Conservation (phyloP, 1,140 invertebrate genomes). For the Campoletis sonorensis region DNA sequence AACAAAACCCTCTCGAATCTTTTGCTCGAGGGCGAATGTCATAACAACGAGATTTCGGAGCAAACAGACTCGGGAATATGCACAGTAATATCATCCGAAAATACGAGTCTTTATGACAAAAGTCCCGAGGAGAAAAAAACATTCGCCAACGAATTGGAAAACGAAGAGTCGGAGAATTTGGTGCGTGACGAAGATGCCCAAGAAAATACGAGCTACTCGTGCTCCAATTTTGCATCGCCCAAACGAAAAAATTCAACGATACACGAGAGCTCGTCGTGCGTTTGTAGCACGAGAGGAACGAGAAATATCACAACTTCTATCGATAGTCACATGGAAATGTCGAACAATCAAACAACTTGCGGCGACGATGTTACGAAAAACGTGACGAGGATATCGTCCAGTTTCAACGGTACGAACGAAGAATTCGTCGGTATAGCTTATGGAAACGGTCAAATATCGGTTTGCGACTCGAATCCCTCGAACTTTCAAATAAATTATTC, state of each 20-base stretch:
- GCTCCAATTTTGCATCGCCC: conserved; percentile 69
- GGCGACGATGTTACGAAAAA: conserved; percentile 56
- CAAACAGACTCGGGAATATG: conserved; percentile 84
- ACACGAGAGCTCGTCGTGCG: conserved; percentile 63
- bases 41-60: conserved; percentile 76
- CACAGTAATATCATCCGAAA: conserved; percentile 79
- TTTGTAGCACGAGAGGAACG: conserved; percentile 59
- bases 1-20: conserved; percentile 83
- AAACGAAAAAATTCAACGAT: conserved; percentile 64
- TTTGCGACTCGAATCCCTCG: conserved; percentile 71
- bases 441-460: conserved; percentile 70
- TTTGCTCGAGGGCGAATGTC: conserved; percentile 75
- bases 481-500: conserved; percentile 72
- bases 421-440: conserved; percentile 73
- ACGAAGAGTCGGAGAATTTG: conserved; percentile 40
- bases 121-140: conserved; percentile 74
- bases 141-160: conserved; percentile 66
- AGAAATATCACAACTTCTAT: conserved; percentile 34
- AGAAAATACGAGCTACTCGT: conserved; percentile 72
- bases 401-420: conserved; percentile 70
- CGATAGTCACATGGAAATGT: conserved; percentile 56
- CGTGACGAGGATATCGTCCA: conserved; percentile 65
- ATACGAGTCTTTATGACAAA: conserved; percentile 80
- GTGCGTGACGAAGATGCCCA: conserved; percentile 60
- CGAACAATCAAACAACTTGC: conserved; percentile 31